Conservation (phyloP, 2,797 vertebrate species). For the Limosa lapponica region DNA sequence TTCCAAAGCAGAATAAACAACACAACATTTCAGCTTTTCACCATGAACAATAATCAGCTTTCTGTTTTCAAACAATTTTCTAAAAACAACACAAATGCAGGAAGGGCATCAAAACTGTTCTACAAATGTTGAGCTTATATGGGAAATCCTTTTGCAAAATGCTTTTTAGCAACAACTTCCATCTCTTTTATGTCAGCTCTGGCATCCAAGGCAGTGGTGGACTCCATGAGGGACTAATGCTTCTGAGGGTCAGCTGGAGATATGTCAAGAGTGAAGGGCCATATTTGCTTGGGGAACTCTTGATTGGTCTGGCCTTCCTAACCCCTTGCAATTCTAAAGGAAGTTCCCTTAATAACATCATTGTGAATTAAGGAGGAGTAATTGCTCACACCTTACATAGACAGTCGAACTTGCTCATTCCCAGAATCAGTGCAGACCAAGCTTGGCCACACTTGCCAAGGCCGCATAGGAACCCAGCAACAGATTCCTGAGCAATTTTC, state of each 20-base stretch:
- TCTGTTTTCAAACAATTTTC: constrained; percentile 32
- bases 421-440: neutral
- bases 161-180: neutral
- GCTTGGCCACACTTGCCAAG: neutral
- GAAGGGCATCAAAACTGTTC: neutral
- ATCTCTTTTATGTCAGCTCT: neutral
- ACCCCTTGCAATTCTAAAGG: neutral
- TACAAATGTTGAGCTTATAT: neutral
- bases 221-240: neutral
- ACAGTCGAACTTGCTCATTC: neutral
- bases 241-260: neutral
- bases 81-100: neutral
- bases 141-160: neutral
- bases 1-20: constrained; percentile 43
- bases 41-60: neutral
- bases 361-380: neutral
- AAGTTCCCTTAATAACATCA: neutral
- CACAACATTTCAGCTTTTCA: neutral
- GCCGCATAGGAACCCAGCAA: neutral
- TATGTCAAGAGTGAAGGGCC: neutral
- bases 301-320: neutral
- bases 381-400: neutral
- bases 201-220: neutral
- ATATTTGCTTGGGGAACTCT: neutral
- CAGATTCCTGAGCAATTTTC: neutral